A percentile compares a stretch with the other conserved stretches of the same genome.
These are phyloP conservation scores for Dascillus cervinus DNA, from an alignment of 2,888 invertebrate genomes.

Conservation along the genomic window DNA sequence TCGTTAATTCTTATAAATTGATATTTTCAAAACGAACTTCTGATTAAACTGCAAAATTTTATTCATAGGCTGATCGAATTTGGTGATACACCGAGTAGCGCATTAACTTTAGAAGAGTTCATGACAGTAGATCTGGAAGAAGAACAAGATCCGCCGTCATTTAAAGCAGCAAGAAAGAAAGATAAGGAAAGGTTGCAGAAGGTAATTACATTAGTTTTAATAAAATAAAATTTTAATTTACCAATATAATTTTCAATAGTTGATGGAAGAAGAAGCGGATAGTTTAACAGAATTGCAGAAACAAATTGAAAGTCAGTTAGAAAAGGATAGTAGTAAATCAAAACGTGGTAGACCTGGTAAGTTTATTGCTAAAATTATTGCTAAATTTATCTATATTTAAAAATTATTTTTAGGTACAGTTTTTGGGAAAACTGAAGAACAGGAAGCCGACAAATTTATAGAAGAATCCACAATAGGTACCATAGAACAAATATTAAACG, in stretches of 20 bases:
- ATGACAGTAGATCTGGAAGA: conserved; percentile 94
- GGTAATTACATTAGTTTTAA: conserved; percentile 39
- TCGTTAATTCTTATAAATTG: too few relatives aligned
- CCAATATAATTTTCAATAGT: too few relatives aligned
- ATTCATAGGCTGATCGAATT: conserved; percentile 74
- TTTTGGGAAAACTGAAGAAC: too few relatives aligned
- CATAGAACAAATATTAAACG: conserved; percentile 39
- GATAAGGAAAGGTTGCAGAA: conserved; percentile 79
- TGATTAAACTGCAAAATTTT: too few relatives aligned
- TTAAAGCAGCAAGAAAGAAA: conserved; percentile 81
- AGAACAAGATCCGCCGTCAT: conserved; percentile 93
- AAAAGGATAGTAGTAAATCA: conserved; percentile 50
- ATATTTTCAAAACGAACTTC: too few relatives aligned
- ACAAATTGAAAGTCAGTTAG: conserved; percentile 78
- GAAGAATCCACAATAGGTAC: conserved; percentile 42
- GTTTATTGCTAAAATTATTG: not conserved
- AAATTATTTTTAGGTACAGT: conserved; percentile 7
- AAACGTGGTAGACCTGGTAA: not conserved
- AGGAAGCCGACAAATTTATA: conserved; percentile 34
- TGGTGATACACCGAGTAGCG: conserved; percentile 92
- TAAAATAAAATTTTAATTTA: too few relatives aligned
- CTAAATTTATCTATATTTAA: conserved; percentile 1
- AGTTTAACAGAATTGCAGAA: conserved; percentile 71
- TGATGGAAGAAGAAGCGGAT: conserved; percentile 53
- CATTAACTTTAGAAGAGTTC: conserved; percentile 92